phyloP scores from a whole-genome alignment of 2,113 vertebrate species.

The Odobenus rosmarus region DNA sequence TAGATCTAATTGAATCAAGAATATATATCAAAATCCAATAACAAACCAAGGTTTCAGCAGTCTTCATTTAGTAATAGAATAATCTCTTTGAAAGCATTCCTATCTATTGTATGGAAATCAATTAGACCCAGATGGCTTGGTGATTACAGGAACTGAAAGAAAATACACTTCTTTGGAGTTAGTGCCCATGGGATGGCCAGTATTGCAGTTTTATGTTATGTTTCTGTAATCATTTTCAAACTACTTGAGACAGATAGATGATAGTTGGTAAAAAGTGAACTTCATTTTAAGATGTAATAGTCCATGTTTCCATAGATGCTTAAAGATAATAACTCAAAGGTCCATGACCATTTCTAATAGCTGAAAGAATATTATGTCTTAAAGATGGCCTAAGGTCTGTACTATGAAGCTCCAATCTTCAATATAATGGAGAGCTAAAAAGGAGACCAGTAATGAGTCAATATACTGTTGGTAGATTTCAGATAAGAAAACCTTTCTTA shows the following conservation, averaged over 20 bases:
- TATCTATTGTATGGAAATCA: not conserved
- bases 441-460: not conserved
- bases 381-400: not conserved
- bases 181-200: too few species aligned
- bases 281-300: constrained; percentile 6
- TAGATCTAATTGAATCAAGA: constrained; percentile 6
- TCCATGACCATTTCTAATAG: constrained; percentile 19
- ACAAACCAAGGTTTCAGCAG: not conserved
- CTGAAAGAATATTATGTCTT: not conserved
- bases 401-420: not conserved
- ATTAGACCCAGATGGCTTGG: not conserved
- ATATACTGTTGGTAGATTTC: not conserved
- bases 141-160: not conserved
- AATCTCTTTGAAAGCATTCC: not conserved
- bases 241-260: not conserved
- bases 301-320: not conserved
- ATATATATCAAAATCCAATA: not conserved
- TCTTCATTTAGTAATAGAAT: not conserved
- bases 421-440: not conserved
- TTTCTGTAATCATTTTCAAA: not conserved
- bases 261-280: not conserved
- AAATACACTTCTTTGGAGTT: not conserved
- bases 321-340: not conserved
- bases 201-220: not conserved
- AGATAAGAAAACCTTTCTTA: not conserved